phyloP scores from a whole-genome alignment of 1,140 invertebrate species.

The Nephila pilipes region DNA sequence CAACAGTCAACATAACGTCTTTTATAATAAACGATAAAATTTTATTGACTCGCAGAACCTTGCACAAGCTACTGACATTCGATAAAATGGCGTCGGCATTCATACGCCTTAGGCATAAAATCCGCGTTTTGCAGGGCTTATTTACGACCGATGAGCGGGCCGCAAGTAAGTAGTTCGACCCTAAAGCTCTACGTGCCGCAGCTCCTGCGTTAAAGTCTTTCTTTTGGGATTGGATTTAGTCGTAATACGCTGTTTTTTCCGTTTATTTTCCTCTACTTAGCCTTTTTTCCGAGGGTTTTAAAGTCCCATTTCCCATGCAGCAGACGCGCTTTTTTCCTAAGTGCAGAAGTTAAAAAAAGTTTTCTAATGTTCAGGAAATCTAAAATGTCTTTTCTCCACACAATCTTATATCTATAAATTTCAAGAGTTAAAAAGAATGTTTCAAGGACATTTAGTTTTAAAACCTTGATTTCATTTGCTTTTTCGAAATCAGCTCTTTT shows the following conservation, averaged over 20 bases:
- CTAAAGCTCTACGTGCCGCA: slow-evolving; percentile 54
- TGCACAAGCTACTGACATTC: slow-evolving; percentile 46
- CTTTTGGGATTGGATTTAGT: slow-evolving; percentile 71
- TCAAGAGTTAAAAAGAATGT: neutral
- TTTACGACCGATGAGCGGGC: slow-evolving; percentile 63
- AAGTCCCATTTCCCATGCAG: slow-evolving; percentile 47
- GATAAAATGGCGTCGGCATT: slow-evolving; percentile 56
- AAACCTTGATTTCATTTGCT: neutral
- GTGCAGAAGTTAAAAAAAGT: slow-evolving; percentile 18
- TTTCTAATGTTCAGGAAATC: slow-evolving; percentile 45
- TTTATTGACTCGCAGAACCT: slow-evolving; percentile 63
- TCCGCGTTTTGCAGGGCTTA: slow-evolving; percentile 52
- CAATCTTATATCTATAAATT: neutral
- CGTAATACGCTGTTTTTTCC: slow-evolving; percentile 49
- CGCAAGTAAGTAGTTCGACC: slow-evolving; percentile 63
- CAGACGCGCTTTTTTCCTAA: neutral
- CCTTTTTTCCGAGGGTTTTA: slow-evolving; percentile 25
- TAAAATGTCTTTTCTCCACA: neutral
- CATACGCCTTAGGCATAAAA: slow-evolving; percentile 65
- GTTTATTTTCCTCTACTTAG: slow-evolving; percentile 31
- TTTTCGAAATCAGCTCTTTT: neutral
- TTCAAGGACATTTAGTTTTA: slow-evolving; percentile 13
- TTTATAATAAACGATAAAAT: slow-evolving; percentile 74
- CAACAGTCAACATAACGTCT: slow-evolving; percentile 65
- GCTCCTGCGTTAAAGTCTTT: slow-evolving; percentile 38